Evolutionary conservation across 2,888 invertebrate genomes (phyloP).

Genomic region (Steinernema scapterisci): DNA sequence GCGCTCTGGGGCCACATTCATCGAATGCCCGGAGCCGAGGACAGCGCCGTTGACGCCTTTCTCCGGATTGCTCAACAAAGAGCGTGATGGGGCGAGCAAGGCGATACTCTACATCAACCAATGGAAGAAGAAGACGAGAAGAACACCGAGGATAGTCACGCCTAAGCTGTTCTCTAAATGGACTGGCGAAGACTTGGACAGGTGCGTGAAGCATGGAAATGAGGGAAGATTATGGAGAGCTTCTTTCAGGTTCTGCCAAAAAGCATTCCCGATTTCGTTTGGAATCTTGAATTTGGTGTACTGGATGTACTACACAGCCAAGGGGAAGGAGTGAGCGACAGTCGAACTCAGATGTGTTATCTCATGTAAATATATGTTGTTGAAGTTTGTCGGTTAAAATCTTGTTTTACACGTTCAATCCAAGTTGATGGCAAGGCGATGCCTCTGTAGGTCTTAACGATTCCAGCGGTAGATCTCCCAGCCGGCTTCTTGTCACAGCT

Average conservation of each 20-base stretch:
- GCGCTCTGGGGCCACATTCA: conserved; percentile 27
- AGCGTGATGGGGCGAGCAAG: not conserved
- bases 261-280: conserved; percentile 64
- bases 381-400: not conserved
- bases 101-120: conserved; percentile 29
- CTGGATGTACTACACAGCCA: conserved; percentile 64
- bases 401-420: no score
- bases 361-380: conserved; percentile 7
- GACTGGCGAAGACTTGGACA: conserved; percentile 65
- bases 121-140: conserved; percentile 41
- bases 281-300: conserved; percentile 62
- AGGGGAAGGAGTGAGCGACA: conserved; percentile 48
- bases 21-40: conserved; percentile 36
- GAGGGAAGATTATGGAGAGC: no score
- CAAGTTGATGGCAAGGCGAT: no score
- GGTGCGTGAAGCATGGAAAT: conserved; percentile 40
- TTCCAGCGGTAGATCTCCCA: no score
- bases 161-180: conserved; percentile 62
- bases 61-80: not conserved
- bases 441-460: no score
- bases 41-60: conserved; percentile 6
- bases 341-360: not conserved
- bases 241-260: conserved; percentile 60
- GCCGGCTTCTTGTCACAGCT: no score
- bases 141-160: conserved; percentile 48